Conservation (phyloP, 2,888 invertebrate species). For the Electrophaes corylata region DNA sequence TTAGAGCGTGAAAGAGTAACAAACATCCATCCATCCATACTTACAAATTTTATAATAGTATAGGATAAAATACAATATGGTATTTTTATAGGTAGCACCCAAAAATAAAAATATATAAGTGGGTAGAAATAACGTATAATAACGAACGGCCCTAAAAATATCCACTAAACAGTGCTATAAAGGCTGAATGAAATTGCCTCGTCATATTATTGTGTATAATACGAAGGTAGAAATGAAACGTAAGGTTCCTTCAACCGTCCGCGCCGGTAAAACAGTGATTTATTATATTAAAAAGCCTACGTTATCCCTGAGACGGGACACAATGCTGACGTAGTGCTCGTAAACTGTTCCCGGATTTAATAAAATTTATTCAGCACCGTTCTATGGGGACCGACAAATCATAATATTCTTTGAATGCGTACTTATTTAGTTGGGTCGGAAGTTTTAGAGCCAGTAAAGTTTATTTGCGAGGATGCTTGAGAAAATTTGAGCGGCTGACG, state of each 20-base stretch:
- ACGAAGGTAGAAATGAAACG: conserved; percentile 34
- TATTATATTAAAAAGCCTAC: conserved; percentile 71
- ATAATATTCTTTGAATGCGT: conserved; percentile 76
- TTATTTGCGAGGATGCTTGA: conserved; percentile 66
- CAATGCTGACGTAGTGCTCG: conserved; percentile 72
- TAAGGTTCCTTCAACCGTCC: conserved; percentile 40
- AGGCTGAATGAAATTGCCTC: conserved; percentile 18
- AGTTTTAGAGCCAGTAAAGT: conserved; percentile 77
- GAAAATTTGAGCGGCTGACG: conserved; percentile 53
- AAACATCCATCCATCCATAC: too few relatives aligned
- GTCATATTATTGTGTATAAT: conserved; percentile 33
- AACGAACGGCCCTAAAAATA: conserved; percentile 11
- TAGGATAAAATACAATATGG: too few relatives aligned
- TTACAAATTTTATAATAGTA: too few relatives aligned
- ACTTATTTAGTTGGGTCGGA: conserved; percentile 77
- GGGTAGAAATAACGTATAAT: conserved; percentile 10
- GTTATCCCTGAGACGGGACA: conserved; percentile 58
- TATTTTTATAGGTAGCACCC: too few relatives aligned
- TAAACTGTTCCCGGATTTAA: conserved; percentile 79
- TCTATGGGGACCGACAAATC: conserved; percentile 79
- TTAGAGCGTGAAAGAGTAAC: too few relatives aligned
- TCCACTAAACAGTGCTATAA: conserved; percentile 17
- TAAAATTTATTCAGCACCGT: conserved; percentile 79
- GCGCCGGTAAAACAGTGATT: conserved; percentile 60
- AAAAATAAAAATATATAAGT: too few relatives aligned